phyloP scores from a whole-genome alignment of 1,140 invertebrate genomes.

The Macrosteles quadrilineatus region DNA sequence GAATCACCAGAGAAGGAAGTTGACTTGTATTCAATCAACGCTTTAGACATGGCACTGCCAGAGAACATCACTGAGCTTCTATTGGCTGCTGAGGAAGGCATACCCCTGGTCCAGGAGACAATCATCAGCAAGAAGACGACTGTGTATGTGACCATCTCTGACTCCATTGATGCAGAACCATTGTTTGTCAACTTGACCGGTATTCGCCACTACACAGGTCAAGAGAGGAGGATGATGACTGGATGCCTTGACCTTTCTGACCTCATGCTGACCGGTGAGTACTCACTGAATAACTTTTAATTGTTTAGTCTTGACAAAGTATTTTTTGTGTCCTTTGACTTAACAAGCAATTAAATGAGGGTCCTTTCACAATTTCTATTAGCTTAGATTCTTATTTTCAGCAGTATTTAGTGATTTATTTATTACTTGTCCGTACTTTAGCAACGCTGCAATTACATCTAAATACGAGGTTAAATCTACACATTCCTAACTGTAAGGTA shows the following conservation, averaged over 20 bases:
- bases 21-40: neutral
- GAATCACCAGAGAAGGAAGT: neutral
- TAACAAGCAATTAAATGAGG: too few relatives aligned
- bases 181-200: conserved; percentile 10
- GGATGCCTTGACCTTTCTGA: conserved; percentile 6
- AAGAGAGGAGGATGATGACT: neutral
- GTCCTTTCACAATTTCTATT: too few relatives aligned
- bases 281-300: neutral
- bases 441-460: too few relatives aligned
- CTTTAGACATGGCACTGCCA: neutral
- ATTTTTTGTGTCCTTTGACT: too few relatives aligned
- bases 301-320: too few relatives aligned
- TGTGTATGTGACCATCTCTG: conserved; percentile 11
- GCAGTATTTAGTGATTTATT: too few relatives aligned
- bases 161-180: neutral
- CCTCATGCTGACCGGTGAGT: neutral
- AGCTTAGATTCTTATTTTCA: too few relatives aligned
- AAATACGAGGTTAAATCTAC: too few relatives aligned
- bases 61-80: neutral
- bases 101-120: neutral
- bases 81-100: neutral
- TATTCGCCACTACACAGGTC: neutral
- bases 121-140: conserved; percentile 21
- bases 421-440: too few relatives aligned
- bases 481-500: too few relatives aligned